phyloP scores from a whole-genome alignment of 1,140 invertebrate genomes.

The Pogonus chalceus region DNA sequence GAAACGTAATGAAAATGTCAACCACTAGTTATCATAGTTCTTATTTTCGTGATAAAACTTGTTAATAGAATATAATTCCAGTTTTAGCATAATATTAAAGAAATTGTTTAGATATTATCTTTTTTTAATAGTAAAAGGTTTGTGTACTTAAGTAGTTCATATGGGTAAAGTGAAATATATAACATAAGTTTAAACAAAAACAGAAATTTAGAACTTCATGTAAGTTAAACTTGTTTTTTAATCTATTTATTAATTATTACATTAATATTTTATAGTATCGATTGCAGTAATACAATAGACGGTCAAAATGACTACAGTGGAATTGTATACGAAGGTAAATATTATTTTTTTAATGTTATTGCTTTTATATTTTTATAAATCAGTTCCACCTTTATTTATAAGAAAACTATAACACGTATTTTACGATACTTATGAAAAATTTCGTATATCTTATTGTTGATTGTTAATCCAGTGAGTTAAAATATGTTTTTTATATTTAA shows the following conservation, averaged over 20 bases:
- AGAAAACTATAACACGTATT: slow-evolving; percentile 13
- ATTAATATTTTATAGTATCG: too few species aligned
- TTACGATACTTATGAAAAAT: slow-evolving; percentile 12
- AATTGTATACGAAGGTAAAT: slow-evolving; percentile 42
- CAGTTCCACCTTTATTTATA: slow-evolving; percentile 16
- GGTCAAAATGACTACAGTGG: slow-evolving; percentile 39
- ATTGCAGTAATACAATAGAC: neutral
- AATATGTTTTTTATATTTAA: slow-evolving; percentile 5
- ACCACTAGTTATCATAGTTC: too few species aligned
- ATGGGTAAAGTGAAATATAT: neutral
- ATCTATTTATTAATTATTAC: too few species aligned
- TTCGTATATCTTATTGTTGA: neutral
- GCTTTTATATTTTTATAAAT: slow-evolving; percentile 20
- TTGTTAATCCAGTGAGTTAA: neutral
- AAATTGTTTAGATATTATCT: too few species aligned
- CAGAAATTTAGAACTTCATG: neutral
- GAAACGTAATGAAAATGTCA: too few species aligned
- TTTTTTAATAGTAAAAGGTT: too few species aligned
- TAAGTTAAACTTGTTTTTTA: slow-evolving; percentile 9
- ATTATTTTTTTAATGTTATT: slow-evolving; percentile 17
- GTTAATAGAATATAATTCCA: too few species aligned
- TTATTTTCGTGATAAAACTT: too few species aligned
- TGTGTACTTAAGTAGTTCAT: neutral
- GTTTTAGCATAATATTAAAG: too few species aligned
- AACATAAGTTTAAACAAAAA: slow-evolving; percentile 7